Evolutionary conservation across 2,888 invertebrate species (phyloP), one percentile per base, ranked within the genome.

Genomic region (Leptinotarsa rubiginosa): DNA sequence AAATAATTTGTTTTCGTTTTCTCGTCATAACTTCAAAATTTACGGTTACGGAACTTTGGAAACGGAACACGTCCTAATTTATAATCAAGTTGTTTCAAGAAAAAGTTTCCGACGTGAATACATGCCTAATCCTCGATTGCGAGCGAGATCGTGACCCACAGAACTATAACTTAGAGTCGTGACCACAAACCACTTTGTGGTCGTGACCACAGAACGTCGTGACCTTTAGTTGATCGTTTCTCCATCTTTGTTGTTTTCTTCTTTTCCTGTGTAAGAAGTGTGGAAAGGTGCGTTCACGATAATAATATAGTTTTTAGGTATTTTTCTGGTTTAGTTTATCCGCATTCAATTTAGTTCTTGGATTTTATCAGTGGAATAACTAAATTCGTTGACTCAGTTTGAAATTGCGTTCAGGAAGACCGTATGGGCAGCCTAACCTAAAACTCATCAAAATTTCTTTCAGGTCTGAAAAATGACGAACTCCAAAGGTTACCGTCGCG

Each of bases 401-500:
- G 56, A 56, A 22, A 25, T 15, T 56, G 15, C 22, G 25, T 20
- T 56, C 20, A 20, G 1, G 15, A 22, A 22, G 1, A 67, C 16
- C 68, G 54, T 67, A 54, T 68, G 68, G 47, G 2, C 16, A 31
- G 18, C 68, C 49, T 76, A 77, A 79, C 76, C 77, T 75, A 18
- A 68, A 47, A 67, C 10, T 54, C 10, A 4, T 50, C 47, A 47
- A 41, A 10, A 41, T 41, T 77, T 80, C 47, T 72, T 81, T 52
- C 69, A 78, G 75, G 69, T 79, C 66, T 77, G 74, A 83, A 96
- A 92, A 89, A 99, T 99, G 99, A 98, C 98, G 81, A 99, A 99
- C 91, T 96, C 99, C 75, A 99, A 99, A 89, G 99, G 99, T 92
- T 97, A 98, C 88, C 95, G 99, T 85, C 96, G 99, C 85, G 98